A percentile compares a stretch with the other conserved stretches of the same genome.
Conservation (phyloP, 2,888 invertebrate species). For the Drosophila mimetica region DNA sequence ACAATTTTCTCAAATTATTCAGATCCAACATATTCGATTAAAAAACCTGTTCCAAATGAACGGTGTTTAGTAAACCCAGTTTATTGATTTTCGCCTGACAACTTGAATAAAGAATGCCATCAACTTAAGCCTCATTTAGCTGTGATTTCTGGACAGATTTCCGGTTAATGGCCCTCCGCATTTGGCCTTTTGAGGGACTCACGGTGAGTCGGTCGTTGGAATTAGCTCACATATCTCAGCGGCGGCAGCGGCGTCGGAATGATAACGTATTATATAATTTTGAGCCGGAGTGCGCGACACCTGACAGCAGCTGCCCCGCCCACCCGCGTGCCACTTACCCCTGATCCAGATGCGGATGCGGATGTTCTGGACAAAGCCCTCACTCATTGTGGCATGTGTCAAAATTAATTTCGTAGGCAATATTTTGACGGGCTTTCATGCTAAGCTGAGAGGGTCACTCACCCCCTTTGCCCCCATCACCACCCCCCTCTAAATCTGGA, state of each 20-base stretch:
- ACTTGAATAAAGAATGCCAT: not conserved
- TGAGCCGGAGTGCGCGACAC: constrained; percentile 14
- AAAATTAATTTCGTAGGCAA: constrained; percentile 74
- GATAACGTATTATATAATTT: constrained; percentile 29
- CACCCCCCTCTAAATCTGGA: not conserved
- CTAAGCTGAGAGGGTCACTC: constrained; percentile 44
- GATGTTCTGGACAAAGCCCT: constrained; percentile 47
- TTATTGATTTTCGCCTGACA: not conserved
- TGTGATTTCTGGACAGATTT: not conserved
- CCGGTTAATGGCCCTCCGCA: not conserved
- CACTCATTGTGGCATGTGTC: constrained; percentile 75
- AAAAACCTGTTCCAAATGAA: too few species aligned
- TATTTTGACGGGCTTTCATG: constrained; percentile 76
- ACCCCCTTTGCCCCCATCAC: too few species aligned
- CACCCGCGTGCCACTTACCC: constrained; percentile 15
- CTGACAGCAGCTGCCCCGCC: constrained; percentile 23
- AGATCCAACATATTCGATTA: too few species aligned
- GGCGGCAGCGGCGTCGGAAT: constrained; percentile 1
- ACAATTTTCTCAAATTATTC: too few species aligned
- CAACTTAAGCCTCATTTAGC: not conserved
- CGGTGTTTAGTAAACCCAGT: too few species aligned
- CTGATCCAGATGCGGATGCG: constrained; percentile 3
- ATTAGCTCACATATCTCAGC: constrained; percentile 2
- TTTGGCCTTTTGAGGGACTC: not conserved
- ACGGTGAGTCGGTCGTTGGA: not conserved